Base-by-base conservation (phyloP, 2,888 invertebrate species). In the Tenthredo scrophulariae region DNA sequence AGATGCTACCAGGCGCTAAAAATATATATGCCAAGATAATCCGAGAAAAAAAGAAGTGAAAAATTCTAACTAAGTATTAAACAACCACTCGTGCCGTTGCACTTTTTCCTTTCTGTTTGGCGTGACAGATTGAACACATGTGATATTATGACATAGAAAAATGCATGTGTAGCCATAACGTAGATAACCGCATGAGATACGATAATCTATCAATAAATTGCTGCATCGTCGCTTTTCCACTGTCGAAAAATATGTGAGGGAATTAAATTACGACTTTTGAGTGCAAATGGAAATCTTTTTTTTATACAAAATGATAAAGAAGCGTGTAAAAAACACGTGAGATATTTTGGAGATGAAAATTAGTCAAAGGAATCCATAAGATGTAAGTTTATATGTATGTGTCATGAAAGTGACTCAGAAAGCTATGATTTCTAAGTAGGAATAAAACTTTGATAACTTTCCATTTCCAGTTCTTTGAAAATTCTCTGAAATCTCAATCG, bases 141-240 rank as follows among this genome's bases (percentile, higher is more conserved):
- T 43, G 40, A 43, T 46, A 43, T 74, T 74, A 43, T 74, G 74
- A 74, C n/a, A 15, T 43, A 26, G 18, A 74, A 40, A 74, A 74
- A 74, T 46, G 22, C 43, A 15, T 13, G 22, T 22, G 43, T 74
- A 40, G 15, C 43, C 74, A 26, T 43, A 37, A 5, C 22, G 43
- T 46, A 74, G 74, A 74, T 74, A 46, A 43, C 26, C 37, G 15
- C 22, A 13, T 7, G 40, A 22, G 74, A 74, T 74, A 74, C 43
- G 74, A 74, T 74, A 33, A 67, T 67, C 67, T 67, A 67, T 33
- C 6, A 67, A 67, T 33, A 74, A 43, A 74, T 74, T 22, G 40
- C 43, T 22, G 40, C 43, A 18, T 0, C 13, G 7, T 29, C 22
- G 74, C n/a, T 46, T 22, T 10, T 43, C 1, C 43, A 29, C 13